Evolutionary conservation across 64 coral and sea anemone species (phyloP), one percentile per base, ranked within the genome.

Genomic region (Actinia equina): DNA sequence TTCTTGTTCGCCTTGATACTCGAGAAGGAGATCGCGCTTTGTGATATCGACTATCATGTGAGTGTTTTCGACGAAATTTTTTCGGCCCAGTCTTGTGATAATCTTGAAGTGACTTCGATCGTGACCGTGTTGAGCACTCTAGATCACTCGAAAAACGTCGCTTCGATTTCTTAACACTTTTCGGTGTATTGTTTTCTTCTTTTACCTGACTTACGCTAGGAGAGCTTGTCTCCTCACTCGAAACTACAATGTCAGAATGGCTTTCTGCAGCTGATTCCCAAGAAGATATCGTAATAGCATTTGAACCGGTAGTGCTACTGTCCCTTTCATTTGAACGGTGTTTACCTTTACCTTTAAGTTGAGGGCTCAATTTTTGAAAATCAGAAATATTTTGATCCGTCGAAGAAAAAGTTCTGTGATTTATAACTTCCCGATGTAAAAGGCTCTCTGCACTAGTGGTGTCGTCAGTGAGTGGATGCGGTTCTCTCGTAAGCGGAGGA

Each of bases 131-230:
- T 25, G 26, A 74, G 11, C 13, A 5, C 42, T 26, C 26, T 37
- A 37, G 30, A 37, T 74, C 69, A 74, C 6, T 74, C 7, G 69
- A 74, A 74, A 1, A 27, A 74, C n/a, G 26, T 27, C 69, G 69
- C 27, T n/a, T 64, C 3, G 2, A 30, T 41, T 74, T 41, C 8
- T 25, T 27, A 27, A 0, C 2, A 15, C 25, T 41, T 5, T 25
- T 41, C 2, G 69, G 13, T 15, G 20, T 30, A 74, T 41, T 42
- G 2, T 67, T 30, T n/a, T 76, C 43, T 6, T 17, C 13, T 7
- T 30, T 43, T 86, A 79, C 83, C 23, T 49, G 11, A 84, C 84
- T 90, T 1, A 70, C 52, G 14, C 80, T 63, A 71, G 55, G 27
- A 42, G 27, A 71, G 7, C 65, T 70, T 41, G 23, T 12, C 11